Conservation (phyloP, 2,888 invertebrate genomes). For the Syrista parreyssii region DNA sequence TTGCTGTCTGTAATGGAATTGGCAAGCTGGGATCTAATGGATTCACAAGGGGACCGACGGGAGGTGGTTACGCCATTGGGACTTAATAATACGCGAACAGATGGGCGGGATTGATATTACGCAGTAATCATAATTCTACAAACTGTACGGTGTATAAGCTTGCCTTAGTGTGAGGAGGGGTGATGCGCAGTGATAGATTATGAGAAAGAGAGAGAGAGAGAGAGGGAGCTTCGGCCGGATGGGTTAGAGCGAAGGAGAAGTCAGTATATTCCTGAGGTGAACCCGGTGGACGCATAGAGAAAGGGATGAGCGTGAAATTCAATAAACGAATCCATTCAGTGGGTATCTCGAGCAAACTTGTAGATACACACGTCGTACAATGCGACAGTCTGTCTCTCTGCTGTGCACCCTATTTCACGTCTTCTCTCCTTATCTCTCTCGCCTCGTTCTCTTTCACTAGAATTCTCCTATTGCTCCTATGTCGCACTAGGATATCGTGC, state of each 20-base stretch:
- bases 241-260: slow-evolving; percentile 14
- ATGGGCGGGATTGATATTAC: slow-evolving; percentile 20
- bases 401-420: neutral
- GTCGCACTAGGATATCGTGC: neutral
- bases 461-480: neutral
- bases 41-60: neutral
- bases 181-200: neutral
- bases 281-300: slow-evolving; percentile 8
- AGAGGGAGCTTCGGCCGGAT: neutral
- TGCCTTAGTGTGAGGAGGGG: neutral
- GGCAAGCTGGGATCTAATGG: neutral
- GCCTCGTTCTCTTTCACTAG: neutral
- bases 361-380: slow-evolving; percentile 35
- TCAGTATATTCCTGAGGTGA: neutral
- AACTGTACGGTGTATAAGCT: neutral
- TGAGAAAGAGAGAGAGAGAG: neutral
- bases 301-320: slow-evolving; percentile 46
- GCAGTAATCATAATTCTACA: slow-evolving; percentile 26
- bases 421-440: neutral
- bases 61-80: slow-evolving; percentile 10
- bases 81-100: slow-evolving; percentile 23
- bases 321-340: slow-evolving; percentile 58
- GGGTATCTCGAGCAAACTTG: slow-evolving; percentile 56
- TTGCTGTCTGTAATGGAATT: neutral
- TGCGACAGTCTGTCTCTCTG: slow-evolving; percentile 28